Percentiles rank a stretch among this genome's conserved stretches.
These are phyloP conservation scores for Hemicordylus capensis DNA, from an alignment of 2,113 vertebrate genomes.

Conservation along the genomic window DNA sequence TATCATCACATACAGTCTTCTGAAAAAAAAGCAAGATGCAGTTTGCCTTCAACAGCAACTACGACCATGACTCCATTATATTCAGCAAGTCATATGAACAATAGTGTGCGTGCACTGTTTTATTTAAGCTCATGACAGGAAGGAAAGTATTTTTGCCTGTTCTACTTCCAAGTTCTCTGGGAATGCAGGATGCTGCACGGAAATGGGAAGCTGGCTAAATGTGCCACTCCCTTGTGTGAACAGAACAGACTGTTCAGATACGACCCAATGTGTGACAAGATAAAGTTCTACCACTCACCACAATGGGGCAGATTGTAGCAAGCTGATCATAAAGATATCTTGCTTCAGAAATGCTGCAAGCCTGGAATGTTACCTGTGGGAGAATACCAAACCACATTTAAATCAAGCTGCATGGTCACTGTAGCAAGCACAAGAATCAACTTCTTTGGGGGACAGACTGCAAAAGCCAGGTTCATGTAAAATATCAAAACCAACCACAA, in stretches of 20 bases:
- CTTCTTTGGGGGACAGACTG: not conserved
- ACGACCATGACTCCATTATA: accelerated
- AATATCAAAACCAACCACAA: not conserved
- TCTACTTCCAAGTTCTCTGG: not conserved
- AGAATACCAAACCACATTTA: conserved; percentile 28
- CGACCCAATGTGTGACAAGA: not conserved
- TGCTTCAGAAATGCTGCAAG: conserved; percentile 96
- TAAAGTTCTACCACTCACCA: conserved; percentile 80
- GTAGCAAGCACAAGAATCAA: not conserved
- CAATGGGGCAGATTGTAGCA: conserved; percentile 96
- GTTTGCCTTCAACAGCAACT: not conserved
- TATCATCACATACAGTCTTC: not conserved
- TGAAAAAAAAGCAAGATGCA: not conserved
- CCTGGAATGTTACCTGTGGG: conserved; percentile 95
- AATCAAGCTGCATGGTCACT: not conserved
- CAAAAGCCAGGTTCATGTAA: not conserved
- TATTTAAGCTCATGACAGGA: not conserved
- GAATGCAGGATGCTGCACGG: no score
- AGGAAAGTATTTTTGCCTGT: not conserved
- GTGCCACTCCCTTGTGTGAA: no score
- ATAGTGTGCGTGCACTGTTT: not conserved
- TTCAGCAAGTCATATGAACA: not conserved
- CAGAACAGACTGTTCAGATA: no score
- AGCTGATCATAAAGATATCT: conserved; percentile 98
- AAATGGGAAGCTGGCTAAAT: no score